phyloP scores from a whole-genome alignment of 2,888 invertebrate species.

The Iphiclides podalirius region DNA sequence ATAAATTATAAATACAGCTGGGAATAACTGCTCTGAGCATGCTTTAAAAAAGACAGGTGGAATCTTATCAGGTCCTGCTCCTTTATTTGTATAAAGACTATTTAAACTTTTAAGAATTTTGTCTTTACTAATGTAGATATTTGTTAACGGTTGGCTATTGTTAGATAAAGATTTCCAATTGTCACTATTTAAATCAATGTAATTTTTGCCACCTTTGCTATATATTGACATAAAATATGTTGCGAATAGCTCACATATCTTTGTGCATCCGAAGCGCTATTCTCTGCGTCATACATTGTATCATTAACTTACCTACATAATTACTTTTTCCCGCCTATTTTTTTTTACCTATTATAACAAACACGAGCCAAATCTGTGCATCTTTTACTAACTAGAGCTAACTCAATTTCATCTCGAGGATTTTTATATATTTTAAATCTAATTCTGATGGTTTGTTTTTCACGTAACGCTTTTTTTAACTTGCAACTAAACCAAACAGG shows the following conservation, averaged over 20 bases:
- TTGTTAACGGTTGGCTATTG: too few species aligned
- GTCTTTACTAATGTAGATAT: neutral
- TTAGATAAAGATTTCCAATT: too few species aligned
- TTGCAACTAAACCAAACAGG: neutral
- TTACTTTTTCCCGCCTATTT: neutral
- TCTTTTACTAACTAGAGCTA: neutral
- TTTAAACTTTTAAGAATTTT: neutral
- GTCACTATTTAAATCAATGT: neutral
- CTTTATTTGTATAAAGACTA: neutral
- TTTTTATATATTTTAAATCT: neutral
- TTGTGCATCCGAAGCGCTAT: neutral
- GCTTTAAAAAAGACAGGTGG: slow-evolving; percentile 8
- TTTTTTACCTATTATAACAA: neutral
- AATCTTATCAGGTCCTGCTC: slow-evolving; percentile 6
- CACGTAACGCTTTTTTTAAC: neutral
- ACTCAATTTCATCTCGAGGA: neutral
- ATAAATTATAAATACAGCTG: neutral
- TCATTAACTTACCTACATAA: neutral
- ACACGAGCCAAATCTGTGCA: neutral
- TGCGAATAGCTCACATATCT: too few species aligned
- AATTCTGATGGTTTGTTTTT: too few species aligned
- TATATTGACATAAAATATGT: too few species aligned
- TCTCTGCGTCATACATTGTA: neutral
- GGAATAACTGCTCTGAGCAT: neutral
- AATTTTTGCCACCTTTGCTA: neutral